Conservation (phyloP, 1,140 invertebrate genomes). For the Conus betulinus region DNA sequence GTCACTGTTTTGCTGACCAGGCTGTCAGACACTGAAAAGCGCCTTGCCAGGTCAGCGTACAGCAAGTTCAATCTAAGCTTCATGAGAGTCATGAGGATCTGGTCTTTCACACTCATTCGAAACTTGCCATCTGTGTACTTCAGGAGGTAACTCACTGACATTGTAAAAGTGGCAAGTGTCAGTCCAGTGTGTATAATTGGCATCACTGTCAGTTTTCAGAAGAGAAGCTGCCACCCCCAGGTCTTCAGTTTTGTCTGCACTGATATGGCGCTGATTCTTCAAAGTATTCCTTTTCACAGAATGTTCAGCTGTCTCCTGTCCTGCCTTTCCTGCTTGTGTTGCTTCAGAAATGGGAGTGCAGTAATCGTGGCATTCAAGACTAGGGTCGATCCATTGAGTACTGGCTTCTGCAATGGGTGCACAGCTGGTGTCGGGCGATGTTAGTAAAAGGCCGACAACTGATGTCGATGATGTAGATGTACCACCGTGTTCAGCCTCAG, state of each 20-base stretch:
- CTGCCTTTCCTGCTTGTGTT: not conserved
- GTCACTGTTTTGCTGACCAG: not conserved
- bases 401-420: too few relatives aligned
- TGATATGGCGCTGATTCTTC: too few relatives aligned
- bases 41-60: not conserved
- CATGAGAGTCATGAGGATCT: slow-evolving; percentile 5
- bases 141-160: too few relatives aligned
- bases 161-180: too few relatives aligned
- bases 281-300: too few relatives aligned
- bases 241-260: too few relatives aligned
- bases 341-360: too few relatives aligned
- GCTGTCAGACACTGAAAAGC: not conserved
- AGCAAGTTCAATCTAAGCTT: slow-evolving; percentile 18
- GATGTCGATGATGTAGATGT: too few relatives aligned
- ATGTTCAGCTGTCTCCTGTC: not conserved
- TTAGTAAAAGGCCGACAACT: too few relatives aligned
- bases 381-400: slow-evolving; percentile 8
- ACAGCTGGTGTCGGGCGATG: too few relatives aligned
- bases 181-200: not conserved
- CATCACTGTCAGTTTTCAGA: not conserved
- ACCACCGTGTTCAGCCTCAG: too few relatives aligned
- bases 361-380: not conserved
- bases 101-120: not conserved
- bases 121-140: not conserved
- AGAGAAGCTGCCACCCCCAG: not conserved